Evolutionary conservation across 2,797 vertebrate species (phyloP).

Genomic region (Danionella dracula): DNA sequence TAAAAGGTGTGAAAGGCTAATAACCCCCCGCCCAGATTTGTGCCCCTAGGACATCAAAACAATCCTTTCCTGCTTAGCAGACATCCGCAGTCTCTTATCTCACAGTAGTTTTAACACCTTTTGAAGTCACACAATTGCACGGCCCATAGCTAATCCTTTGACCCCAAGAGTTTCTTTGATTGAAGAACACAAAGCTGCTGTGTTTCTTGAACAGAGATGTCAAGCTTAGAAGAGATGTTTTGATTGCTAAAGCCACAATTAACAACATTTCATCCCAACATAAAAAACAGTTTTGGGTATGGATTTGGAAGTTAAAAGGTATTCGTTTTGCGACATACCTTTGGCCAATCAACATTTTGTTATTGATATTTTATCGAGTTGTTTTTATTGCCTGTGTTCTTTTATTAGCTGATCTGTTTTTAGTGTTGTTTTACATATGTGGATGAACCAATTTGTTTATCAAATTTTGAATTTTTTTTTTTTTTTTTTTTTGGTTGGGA

Average conservation of each 20-base stretch:
- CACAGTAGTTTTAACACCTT: conserved; percentile 7
- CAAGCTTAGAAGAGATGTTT: conserved; percentile 29
- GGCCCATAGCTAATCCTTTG: conserved; percentile 38
- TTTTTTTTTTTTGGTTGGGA: too few species aligned
- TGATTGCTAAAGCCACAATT: conserved; percentile 19
- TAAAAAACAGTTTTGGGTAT: background rate
- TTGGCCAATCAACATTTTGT: too few species aligned
- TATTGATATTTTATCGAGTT: too few species aligned
- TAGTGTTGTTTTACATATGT: background rate
- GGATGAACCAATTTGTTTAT: too few species aligned
- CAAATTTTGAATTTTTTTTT: too few species aligned
- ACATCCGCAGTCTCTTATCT: conserved; percentile 37
- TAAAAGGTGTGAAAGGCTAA: conserved; percentile 2
- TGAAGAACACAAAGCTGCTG: conserved; percentile 30
- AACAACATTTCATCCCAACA: background rate
- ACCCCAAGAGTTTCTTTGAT: conserved; percentile 36
- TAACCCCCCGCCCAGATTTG: background rate
- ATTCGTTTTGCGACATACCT: too few species aligned
- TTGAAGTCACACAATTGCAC: conserved; percentile 34
- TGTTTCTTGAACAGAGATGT: conserved; percentile 36
- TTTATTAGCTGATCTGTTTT: too few species aligned
- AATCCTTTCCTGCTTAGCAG: conserved; percentile 8
- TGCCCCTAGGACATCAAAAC: background rate
- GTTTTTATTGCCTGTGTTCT: too few species aligned
- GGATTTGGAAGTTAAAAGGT: too few species aligned